A percentile compares a stretch with the other conserved stretches of the same genome.
phyloP scores from a whole-genome alignment of 2,888 invertebrate species.

The Metacarcinus magister region DNA sequence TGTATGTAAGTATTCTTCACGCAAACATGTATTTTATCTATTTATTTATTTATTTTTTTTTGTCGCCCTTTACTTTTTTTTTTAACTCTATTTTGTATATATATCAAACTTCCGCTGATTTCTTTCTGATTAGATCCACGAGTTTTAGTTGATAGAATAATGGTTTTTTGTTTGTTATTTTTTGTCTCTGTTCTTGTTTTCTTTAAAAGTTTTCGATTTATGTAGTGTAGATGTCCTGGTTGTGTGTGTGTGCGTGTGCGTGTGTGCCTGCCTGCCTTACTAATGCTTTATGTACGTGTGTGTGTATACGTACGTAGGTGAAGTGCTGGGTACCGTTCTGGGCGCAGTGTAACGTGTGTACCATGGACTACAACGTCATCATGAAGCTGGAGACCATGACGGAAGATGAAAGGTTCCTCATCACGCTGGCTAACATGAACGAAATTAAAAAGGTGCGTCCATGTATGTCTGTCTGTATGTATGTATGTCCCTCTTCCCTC shows the following conservation, averaged over 20 bases:
- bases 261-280: neutral
- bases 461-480: neutral
- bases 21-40: conserved; percentile 60
- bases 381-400: conserved; percentile 73
- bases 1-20: conserved; percentile 49
- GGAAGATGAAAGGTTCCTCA: conserved; percentile 60
- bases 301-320: conserved; percentile 6
- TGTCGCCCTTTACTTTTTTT: no score
- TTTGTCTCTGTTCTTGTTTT: neutral
- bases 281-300: neutral
- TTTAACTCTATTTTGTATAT: no score
- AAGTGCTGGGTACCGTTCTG: conserved; percentile 29
- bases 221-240: neutral
- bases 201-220: no score
- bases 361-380: conserved; percentile 69
- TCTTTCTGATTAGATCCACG: no score
- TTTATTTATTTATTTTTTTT: conserved; percentile 56
- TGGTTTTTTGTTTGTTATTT: no score
- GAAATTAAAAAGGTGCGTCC: conserved; percentile 48
- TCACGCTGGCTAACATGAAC: conserved; percentile 50
- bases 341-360: conserved; percentile 62
- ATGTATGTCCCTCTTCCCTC: conserved; percentile 12
- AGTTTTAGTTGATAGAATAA: no score
- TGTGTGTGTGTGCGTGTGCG: conserved; percentile 50
- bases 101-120: no score